Evolutionary conservation across 2,113 vertebrate genomes (phyloP), one percentile per base, ranked within the genome.

Genomic region (Eulemur rufifrons): DNA sequence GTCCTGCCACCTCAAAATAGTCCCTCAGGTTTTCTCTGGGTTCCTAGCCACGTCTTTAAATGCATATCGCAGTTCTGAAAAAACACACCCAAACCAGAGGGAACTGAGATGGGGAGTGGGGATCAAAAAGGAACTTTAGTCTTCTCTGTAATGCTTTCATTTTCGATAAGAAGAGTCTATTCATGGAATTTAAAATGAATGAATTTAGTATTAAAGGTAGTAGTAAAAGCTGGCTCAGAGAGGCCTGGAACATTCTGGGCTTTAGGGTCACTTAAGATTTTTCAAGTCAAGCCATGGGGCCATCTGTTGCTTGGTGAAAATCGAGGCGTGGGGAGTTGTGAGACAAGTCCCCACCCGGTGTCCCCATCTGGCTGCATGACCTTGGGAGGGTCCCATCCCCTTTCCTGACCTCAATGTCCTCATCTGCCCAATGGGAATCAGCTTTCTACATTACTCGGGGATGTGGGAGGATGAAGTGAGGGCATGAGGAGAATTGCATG

Each of bases 231-330:
- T 71, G 89, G 81, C 59, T 89, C 86, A 80, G 52, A 85, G 95
- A 95, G 78, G 78, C 64, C 18, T 86, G 86, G 76, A 94, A 84
- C 85, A 29, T 93, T 87, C 91, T 71, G 86, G 83, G 81, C 56
- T 95, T 81, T 90, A 88, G 91, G 88, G 88, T 95, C 95, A 84
- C 85, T 96, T 69, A 94, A 71, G 74, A 95, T 54, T 95, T 93
- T 97, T 97, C 93, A 86, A 93, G 73, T 95, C 86, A 95, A 97
- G 84, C 63, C 91, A 64, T 42, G 29, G 71, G 85, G 74, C 95
- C 97, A 97, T 98, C 96, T 98, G 96, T 90, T 96, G 93, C 96
- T 68, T 93, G 76, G 86, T 89, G 95, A 89, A 89, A 95, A 92
- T 77, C 1, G 15, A 89, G 39, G 93, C 23, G 0, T 91, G 61